phyloP scores from a whole-genome alignment of 2,113 vertebrate genomes.

The Rissa tridactyla region DNA sequence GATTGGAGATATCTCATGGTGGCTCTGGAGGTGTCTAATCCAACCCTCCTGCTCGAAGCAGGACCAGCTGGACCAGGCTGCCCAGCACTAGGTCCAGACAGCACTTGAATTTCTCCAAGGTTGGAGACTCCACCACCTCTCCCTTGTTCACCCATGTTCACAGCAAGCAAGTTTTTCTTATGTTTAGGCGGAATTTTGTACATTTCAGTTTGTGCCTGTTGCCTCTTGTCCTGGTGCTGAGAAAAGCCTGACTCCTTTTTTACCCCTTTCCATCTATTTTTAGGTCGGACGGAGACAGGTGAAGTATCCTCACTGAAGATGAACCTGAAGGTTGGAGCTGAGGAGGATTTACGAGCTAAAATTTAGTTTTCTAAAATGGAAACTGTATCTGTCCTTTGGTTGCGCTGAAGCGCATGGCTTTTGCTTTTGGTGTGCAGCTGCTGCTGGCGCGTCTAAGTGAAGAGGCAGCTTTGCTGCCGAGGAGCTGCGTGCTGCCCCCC shows the following conservation, averaged over 20 bases:
- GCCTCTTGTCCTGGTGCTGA: neutral
- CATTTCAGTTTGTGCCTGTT: neutral
- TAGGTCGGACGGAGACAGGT: neutral
- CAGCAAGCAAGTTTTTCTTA: neutral
- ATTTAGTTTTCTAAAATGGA: neutral
- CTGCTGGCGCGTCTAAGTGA: rapidly evolving
- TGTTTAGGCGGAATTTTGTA: neutral
- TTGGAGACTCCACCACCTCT: neutral
- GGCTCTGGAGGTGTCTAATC: neutral
- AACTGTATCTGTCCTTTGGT: neutral
- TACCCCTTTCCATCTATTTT: neutral
- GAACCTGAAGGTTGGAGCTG: neutral
- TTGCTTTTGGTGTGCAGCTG: neutral
- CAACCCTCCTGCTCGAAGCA: neutral
- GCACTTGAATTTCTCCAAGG: neutral
- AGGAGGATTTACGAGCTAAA: neutral
- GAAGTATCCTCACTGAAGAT: neutral
- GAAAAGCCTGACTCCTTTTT: neutral
- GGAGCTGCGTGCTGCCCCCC: neutral
- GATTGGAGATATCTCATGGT: neutral
- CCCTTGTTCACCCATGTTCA: neutral
- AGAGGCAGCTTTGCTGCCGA: neutral
- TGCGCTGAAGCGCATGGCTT: neutral
- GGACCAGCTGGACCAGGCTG: neutral
- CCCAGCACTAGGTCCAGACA: neutral